Evolutionary conservation across 2,797 vertebrate genomes (phyloP), one percentile per base, ranked within the genome.

Genomic region (Diplodus puntazzo): DNA sequence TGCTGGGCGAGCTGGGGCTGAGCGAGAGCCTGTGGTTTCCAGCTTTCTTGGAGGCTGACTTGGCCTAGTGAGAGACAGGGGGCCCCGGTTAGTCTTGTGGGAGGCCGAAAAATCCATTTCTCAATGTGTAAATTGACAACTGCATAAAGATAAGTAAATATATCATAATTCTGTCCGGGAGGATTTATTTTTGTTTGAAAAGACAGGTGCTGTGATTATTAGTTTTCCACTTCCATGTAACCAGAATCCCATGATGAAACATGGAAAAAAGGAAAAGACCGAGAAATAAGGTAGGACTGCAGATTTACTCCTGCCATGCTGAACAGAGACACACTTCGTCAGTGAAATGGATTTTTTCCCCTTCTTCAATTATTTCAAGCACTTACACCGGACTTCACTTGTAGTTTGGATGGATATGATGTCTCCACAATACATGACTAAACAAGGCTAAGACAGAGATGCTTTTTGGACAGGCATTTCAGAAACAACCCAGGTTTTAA

Each of bases 71-170:
- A 91, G 82, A 92, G 89, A 88, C 73, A 64, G 73, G 58, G 87
- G 89, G 81, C 83, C 87, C 83, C 75, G 75, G 81, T 87, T 89
- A 87, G 85, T 94, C 91, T 93, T 91, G 92, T 92, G 92, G 92
- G 93, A 95, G 84, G 86, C 90, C 72, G 1, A 42, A 71, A 85
- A 93, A 91, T 92, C 87, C 81, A 83, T 87, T 89, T 89, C 73
- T 87, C 86, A 86, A 93, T 87, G 93, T 94, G 92, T 91, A 92
- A 95, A 95, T 92, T 92, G 90, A 93, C 92, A 95, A 90, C 92
- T 93, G 84, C 75, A 88, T 90, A 84, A 93, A 92, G 89, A 92
- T 89, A 93, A 92, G 87, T 93, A 94, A 94, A 94, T 89, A 88
- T 87, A 88, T 90, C 87, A 91, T 92, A 90, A 94, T 89, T 88